Evolutionary conservation across 2,888 invertebrate genomes (phyloP).

Genomic region (Enchytraeus crypticus): DNA sequence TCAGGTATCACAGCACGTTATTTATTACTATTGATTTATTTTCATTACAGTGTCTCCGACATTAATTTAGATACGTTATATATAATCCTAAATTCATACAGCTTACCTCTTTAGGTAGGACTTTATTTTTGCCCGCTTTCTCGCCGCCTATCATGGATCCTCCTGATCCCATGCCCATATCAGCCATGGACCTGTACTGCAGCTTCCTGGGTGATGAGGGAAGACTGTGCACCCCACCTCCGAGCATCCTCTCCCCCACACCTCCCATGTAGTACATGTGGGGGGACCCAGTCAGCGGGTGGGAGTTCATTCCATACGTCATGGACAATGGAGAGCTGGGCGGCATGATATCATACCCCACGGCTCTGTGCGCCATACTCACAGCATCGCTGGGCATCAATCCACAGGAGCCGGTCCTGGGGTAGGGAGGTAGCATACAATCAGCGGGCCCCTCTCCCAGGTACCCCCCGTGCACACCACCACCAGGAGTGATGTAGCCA

Average conservation of each 20-base stretch:
- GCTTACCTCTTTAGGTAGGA: slow-evolving; percentile 30
- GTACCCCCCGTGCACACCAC: no score
- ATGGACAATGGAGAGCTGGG: neutral
- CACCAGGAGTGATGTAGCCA: no score
- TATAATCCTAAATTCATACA: neutral
- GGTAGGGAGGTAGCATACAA: no score
- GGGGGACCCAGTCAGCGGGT: neutral
- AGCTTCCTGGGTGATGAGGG: slow-evolving; percentile 16
- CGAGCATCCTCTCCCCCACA: neutral
- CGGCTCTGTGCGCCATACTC: neutral
- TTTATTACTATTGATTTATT: no score
- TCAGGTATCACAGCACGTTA: no score
- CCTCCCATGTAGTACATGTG: slow-evolving; percentile 8
- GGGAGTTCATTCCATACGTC: neutral
- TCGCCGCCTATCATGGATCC: neutral
- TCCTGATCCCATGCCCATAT: neutral
- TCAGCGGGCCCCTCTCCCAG: no score
- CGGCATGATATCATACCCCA: neutral
- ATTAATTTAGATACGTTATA: no score
- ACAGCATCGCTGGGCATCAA: neutral
- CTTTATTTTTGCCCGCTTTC: slow-evolving; percentile 27
- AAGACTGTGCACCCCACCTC: slow-evolving; percentile 9
- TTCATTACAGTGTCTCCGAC: no score
- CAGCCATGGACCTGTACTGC: neutral
- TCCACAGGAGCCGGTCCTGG: neutral